Percentiles rank a stretch among this genome's conserved stretches.
phyloP scores from a whole-genome alignment of 2,113 vertebrate genomes.

The Phylloscopus trochiloides region DNA sequence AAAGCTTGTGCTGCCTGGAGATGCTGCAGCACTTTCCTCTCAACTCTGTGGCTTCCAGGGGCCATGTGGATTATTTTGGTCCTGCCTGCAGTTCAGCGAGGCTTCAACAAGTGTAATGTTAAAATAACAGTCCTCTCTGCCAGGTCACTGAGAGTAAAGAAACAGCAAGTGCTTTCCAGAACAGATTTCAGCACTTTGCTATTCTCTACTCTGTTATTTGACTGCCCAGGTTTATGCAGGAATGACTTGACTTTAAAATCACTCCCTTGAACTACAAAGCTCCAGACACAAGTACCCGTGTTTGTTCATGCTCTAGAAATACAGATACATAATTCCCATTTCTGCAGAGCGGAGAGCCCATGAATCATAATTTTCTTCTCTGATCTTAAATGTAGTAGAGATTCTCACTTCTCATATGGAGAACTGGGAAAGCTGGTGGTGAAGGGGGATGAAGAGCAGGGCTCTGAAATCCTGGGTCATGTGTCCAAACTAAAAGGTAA shows the following conservation, averaged over 20 bases:
- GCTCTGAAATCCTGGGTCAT: background rate
- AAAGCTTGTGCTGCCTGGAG: background rate
- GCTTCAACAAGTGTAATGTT: background rate
- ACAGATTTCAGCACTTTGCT: background rate
- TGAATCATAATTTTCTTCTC: background rate
- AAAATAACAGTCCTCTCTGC: constrained; percentile 32
- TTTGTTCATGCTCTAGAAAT: background rate
- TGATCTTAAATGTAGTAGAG: background rate
- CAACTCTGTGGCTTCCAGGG: background rate
- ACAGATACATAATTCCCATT: background rate
- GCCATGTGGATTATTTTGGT: background rate
- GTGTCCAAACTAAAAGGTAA: background rate
- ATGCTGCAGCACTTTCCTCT: constrained; percentile 1
- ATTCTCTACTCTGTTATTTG: background rate
- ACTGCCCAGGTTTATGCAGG: background rate
- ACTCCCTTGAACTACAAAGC: background rate
- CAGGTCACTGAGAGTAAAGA: background rate
- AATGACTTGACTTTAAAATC: constrained; percentile 22
- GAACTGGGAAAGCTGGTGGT: background rate
- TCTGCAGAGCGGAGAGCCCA: background rate
- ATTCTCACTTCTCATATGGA: background rate
- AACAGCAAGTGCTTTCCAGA: background rate
- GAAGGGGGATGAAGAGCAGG: background rate
- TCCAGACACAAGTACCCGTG: background rate
- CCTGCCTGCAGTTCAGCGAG: background rate